These are phyloP conservation scores for Brachionus rotundiformis DNA, from an alignment of 1,140 invertebrate species.

Conservation along the genomic window DNA sequence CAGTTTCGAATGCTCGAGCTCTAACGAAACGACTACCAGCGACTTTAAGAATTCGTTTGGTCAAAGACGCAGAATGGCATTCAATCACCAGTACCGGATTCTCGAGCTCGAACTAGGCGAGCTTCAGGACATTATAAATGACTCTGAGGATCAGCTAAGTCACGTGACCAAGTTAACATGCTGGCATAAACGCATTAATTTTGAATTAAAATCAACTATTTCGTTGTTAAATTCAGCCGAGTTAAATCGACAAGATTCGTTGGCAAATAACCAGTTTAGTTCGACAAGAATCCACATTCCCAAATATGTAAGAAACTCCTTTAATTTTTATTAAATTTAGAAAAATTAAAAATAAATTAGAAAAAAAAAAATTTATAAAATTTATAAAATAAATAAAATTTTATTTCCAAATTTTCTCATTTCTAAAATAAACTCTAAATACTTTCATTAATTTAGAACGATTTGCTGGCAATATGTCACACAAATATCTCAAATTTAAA, in stretches of 20 bases:
- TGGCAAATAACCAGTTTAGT: not conserved
- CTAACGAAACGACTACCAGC: constrained; percentile 17
- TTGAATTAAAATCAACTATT: not conserved
- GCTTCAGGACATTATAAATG: constrained; percentile 16
- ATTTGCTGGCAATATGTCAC: constrained; percentile 37
- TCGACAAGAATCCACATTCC: constrained; percentile 13
- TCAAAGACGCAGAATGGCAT: not conserved
- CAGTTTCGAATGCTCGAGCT: constrained; percentile 15
- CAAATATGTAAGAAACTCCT: constrained; percentile 19
- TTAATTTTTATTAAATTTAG: not conserved
- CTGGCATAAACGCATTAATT: not conserved
- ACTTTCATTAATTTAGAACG: not conserved
- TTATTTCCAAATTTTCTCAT: not conserved
- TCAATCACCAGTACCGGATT: not conserved
- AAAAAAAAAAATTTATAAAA: constrained; percentile 6
- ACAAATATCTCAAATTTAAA: constrained; percentile 49
- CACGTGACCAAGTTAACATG: constrained; percentile 16
- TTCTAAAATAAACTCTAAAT: not conserved
- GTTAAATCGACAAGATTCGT: not conserved
- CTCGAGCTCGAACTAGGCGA: not conserved
- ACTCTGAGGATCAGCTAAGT: constrained; percentile 6
- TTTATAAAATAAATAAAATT: not conserved
- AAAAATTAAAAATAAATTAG: not conserved
- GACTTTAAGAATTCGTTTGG: not conserved
- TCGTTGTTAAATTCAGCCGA: not conserved